Conservation (phyloP, 2,888 invertebrate species). For the Parascotia fuliginaria region DNA sequence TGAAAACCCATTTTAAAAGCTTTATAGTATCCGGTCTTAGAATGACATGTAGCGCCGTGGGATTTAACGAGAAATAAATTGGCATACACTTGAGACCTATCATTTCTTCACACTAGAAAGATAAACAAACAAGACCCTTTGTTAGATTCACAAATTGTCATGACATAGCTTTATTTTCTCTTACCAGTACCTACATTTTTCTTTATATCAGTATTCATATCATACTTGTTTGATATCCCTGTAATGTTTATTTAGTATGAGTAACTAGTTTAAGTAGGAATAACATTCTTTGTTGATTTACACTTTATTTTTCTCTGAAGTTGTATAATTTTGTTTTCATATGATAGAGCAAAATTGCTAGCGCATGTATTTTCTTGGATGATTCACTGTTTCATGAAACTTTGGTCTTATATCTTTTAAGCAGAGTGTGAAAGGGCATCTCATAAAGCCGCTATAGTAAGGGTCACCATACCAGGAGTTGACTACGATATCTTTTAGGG, state of each 20-base stretch:
- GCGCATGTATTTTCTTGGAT: no score
- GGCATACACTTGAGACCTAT: background rate
- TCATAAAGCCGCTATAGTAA: no score
- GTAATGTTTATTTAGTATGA: constrained; percentile 24
- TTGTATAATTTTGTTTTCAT: background rate
- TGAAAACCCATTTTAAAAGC: no score
- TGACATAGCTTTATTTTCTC: constrained; percentile 19
- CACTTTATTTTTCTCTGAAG: background rate
- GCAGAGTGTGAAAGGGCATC: no score
- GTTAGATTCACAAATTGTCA: constrained; percentile 20
- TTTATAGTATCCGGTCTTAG: no score
- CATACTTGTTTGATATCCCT: constrained; percentile 18
- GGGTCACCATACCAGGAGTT: no score
- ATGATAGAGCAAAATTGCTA: no score
- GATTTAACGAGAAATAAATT: background rate
- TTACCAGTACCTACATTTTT: constrained; percentile 3
- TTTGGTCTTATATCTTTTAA: no score
- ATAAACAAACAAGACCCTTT: constrained; percentile 26
- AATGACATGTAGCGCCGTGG: background rate
- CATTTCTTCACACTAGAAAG: constrained; percentile 18
- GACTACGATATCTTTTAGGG: no score
- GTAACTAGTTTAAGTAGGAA: constrained; percentile 5
- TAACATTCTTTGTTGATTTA: background rate
- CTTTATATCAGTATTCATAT: constrained; percentile 23
- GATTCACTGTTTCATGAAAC: no score